Evolutionary conservation across 2,797 vertebrate genomes (phyloP).

Genomic region (Gymnocypris eckloni): DNA sequence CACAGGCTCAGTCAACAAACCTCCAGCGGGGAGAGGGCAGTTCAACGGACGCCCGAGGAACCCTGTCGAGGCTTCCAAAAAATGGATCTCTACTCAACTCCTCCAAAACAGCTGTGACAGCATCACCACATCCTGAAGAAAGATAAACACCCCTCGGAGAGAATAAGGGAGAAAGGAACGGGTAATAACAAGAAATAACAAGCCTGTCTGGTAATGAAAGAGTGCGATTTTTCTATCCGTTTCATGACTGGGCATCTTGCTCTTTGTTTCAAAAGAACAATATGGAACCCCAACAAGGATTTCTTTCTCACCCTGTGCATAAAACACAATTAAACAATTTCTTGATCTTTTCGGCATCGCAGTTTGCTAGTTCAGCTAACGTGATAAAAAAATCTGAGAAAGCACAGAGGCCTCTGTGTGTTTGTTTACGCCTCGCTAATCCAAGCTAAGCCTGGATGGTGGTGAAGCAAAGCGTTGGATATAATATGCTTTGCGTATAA

Average conservation of each 20-base stretch:
- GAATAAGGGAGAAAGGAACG: slow-evolving; percentile 33
- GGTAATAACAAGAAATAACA: slow-evolving; percentile 51
- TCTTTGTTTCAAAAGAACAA: slow-evolving; percentile 38
- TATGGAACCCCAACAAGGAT: slow-evolving; percentile 4
- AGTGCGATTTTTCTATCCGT: slow-evolving; percentile 33
- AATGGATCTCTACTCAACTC: slow-evolving; percentile 44
- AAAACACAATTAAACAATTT: slow-evolving; percentile 26
- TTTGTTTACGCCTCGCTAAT: slow-evolving; percentile 64
- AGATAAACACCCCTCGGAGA: slow-evolving; percentile 56
- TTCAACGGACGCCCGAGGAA: slow-evolving; percentile 5
- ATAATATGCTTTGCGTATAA: slow-evolving; percentile 64
- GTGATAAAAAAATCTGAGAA: slow-evolving; percentile 48
- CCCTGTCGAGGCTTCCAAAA: slow-evolving; percentile 28
- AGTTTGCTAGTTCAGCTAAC: slow-evolving; percentile 56
- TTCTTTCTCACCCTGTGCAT: neutral
- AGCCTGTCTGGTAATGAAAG: slow-evolving; percentile 49
- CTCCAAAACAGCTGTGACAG: slow-evolving; percentile 56
- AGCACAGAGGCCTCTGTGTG: slow-evolving; percentile 45
- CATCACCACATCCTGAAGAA: slow-evolving; percentile 52
- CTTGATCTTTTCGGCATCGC: slow-evolving; percentile 42
- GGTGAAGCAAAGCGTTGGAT: slow-evolving; percentile 60
- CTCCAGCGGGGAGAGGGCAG: slow-evolving; percentile 43
- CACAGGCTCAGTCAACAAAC: slow-evolving; percentile 59
- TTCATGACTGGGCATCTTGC: slow-evolving; percentile 23
- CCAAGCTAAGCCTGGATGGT: slow-evolving; percentile 58